Evolutionary conservation across 2,797 vertebrate genomes (phyloP).

Genomic region (Cuniculus paca): DNA sequence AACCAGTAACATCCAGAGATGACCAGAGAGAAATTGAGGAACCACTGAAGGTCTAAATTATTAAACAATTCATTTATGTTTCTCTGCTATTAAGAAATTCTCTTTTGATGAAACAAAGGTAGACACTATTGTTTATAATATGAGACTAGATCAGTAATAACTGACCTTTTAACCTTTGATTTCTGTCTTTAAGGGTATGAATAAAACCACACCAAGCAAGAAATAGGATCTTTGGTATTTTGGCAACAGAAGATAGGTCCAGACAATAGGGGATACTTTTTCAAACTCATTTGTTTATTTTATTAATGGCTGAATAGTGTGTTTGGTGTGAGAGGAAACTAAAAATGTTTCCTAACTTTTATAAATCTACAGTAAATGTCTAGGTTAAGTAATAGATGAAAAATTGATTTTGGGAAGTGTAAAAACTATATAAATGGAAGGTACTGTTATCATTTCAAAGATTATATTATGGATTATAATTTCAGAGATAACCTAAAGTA

Average conservation of each 20-base stretch:
- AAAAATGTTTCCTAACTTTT: neutral
- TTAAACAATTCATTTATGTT: neutral
- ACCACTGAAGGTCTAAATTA: neutral
- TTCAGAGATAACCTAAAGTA: neutral
- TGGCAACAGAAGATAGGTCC: conserved; percentile 22
- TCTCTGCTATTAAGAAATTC: neutral
- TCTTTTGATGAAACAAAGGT: conserved; percentile 33
- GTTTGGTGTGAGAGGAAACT: neutral
- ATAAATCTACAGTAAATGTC: neutral
- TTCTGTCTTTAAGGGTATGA: conserved; percentile 41
- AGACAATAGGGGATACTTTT: neutral
- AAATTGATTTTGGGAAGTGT: neutral
- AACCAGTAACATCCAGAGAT: neutral
- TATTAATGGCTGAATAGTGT: neutral
- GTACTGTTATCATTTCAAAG: neutral
- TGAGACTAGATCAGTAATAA: conserved; percentile 25
- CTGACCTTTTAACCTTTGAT: conserved; percentile 35
- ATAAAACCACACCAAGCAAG: neutral
- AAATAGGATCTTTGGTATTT: conserved; percentile 57
- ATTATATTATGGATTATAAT: neutral
- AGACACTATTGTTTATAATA: neutral
- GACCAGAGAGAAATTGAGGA: neutral
- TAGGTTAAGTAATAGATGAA: neutral
- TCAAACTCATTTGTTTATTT: conserved; percentile 51
- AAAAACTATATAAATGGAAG: conserved; percentile 10